Evolutionary conservation across 2,888 invertebrate genomes (phyloP).

Genomic region (Stenodema calcarata): DNA sequence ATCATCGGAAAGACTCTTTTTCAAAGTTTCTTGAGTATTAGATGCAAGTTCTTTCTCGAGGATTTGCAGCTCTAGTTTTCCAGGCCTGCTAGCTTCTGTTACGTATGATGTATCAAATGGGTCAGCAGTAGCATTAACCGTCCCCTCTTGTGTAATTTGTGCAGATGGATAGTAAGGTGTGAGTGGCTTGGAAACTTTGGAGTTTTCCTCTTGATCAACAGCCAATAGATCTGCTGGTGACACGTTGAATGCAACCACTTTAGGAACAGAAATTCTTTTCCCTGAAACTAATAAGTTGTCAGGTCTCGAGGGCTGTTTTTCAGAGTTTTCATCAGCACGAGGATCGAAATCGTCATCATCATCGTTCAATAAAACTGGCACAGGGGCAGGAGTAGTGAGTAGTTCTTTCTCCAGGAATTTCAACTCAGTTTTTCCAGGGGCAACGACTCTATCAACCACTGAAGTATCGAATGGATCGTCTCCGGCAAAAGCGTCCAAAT

Average conservation of each 20-base stretch:
- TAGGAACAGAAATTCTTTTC: slow-evolving; percentile 56
- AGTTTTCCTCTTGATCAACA: slow-evolving; percentile 66
- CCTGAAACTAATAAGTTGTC: slow-evolving; percentile 54
- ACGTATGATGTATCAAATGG: slow-evolving; percentile 74
- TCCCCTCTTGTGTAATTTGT: not conserved
- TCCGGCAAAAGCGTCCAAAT: slow-evolving; percentile 59
- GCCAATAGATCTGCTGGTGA: slow-evolving; percentile 67
- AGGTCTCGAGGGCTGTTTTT: slow-evolving; percentile 51
- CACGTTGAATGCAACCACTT: slow-evolving; percentile 60
- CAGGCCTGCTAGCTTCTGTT: slow-evolving; percentile 67
- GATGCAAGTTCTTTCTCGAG: slow-evolving; percentile 73
- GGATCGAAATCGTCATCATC: slow-evolving; percentile 85
- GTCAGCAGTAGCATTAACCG: slow-evolving; percentile 61
- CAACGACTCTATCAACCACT: slow-evolving; percentile 72
- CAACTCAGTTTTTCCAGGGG: slow-evolving; percentile 79
- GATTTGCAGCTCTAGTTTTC: slow-evolving; percentile 78
- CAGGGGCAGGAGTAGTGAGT: slow-evolving; percentile 61
- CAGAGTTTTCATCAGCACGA: slow-evolving; percentile 68
- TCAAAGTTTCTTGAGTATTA: slow-evolving; percentile 60
- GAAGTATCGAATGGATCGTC: slow-evolving; percentile 88
- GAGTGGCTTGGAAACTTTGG: slow-evolving; percentile 72
- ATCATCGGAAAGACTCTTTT: slow-evolving; percentile 71
- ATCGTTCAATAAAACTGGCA: slow-evolving; percentile 57
- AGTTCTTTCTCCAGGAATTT: slow-evolving; percentile 81
- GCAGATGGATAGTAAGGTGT: slow-evolving; percentile 78